phyloP scores from a whole-genome alignment of 2,797 vertebrate species.

The Gephyroberyx darwinii region DNA sequence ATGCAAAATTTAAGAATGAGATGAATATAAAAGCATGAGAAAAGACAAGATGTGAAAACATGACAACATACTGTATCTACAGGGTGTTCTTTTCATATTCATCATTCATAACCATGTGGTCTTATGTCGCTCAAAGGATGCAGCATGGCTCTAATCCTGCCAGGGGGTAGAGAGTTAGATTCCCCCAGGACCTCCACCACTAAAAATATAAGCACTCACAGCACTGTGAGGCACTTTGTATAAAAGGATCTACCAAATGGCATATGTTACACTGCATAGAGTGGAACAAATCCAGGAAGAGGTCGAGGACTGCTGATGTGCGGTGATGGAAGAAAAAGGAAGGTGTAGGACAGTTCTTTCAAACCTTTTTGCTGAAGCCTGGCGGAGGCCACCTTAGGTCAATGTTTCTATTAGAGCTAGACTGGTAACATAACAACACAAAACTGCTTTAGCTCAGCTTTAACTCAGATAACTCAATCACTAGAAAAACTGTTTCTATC shows the following conservation, averaged over 20 bases:
- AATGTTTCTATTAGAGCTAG: too few species aligned
- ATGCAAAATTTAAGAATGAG: neutral
- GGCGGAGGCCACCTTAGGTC: too few species aligned
- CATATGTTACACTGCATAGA: slow-evolving; percentile 5
- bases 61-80: neutral
- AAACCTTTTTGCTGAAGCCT: too few species aligned
- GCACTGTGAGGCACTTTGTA: neutral
- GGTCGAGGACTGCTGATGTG: neutral
- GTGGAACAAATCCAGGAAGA: neutral
- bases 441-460: too few species aligned
- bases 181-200: slow-evolving; percentile 19
- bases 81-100: slow-evolving; percentile 6
- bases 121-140: slow-evolving; percentile 6
- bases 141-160: slow-evolving; percentile 1
- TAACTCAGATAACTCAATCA: too few species aligned
- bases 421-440: too few species aligned
- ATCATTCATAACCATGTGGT: slow-evolving; percentile 16
- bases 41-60: neutral
- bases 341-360: neutral
- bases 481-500: too few species aligned
- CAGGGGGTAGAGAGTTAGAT: slow-evolving; percentile 13
- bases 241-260: slow-evolving; percentile 4
- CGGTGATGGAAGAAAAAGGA: neutral
- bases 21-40: neutral
- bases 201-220: slow-evolving; percentile 25